Evolutionary conservation across 2,113 vertebrate genomes (phyloP).

Genomic region (Nesogale talazaci): DNA sequence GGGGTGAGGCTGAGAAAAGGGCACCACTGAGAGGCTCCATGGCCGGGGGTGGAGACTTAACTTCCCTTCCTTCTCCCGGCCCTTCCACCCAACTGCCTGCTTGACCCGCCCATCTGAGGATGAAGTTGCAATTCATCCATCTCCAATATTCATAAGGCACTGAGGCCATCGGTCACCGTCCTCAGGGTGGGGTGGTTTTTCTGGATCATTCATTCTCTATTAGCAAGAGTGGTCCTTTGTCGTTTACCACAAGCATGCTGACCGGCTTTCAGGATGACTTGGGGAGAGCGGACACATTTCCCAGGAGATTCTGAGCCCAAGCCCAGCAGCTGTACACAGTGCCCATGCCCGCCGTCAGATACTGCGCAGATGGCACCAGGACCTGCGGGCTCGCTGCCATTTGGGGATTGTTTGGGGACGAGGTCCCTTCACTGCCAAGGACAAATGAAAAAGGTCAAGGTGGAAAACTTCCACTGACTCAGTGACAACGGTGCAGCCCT

Average conservation of each 20-base stretch:
- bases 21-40: background rate
- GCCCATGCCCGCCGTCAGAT: conserved; percentile 41
- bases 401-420: background rate
- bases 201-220: background rate
- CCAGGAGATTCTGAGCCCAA: background rate
- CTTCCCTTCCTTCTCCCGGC: background rate
- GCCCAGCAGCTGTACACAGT: background rate
- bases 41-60: background rate
- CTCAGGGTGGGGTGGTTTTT: background rate
- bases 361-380: background rate
- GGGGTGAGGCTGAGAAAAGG: accelerated
- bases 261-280: conserved; percentile 25
- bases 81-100: too few relatives aligned
- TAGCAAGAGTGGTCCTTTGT: background rate
- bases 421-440: background rate
- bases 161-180: background rate
- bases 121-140: background rate
- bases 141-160: background rate
- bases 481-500: background rate
- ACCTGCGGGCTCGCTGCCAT: background rate
- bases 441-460: background rate
- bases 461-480: background rate
- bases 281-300: background rate
- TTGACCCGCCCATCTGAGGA: background rate
- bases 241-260: background rate